phyloP scores from a whole-genome alignment of 2,888 invertebrate species.

The Gerris lacustris region DNA sequence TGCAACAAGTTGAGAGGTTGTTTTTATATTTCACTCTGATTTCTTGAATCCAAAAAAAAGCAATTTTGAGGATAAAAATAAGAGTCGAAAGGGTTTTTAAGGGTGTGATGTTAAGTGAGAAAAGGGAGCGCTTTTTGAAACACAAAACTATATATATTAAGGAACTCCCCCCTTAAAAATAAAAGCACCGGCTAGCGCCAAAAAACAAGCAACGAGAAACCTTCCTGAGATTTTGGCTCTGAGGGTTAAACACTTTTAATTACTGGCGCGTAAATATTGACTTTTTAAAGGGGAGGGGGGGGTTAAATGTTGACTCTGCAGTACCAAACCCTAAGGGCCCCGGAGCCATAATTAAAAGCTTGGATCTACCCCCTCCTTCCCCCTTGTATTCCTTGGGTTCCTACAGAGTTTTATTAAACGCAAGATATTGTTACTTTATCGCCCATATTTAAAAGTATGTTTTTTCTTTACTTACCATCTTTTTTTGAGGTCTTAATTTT shows the following conservation, averaged over 20 bases:
- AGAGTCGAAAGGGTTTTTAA: no score
- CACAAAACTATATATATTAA: no score
- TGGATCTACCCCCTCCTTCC: background rate
- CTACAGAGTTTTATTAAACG: background rate
- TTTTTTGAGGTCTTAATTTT: no score
- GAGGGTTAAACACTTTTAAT: conserved; percentile 3
- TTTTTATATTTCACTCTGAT: no score
- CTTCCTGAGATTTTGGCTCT: background rate
- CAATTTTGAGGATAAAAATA: no score
- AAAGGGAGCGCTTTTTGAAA: no score
- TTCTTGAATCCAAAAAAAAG: no score
- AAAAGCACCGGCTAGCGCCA: background rate
- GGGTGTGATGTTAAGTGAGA: no score
- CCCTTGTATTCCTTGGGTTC: background rate
- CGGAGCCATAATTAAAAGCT: background rate
- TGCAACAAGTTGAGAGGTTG: no score
- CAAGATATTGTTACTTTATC: background rate
- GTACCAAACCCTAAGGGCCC: background rate
- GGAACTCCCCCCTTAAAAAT: no score
- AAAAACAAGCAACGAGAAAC: background rate
- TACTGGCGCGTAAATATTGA: conserved; percentile 5
- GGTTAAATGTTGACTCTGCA: conserved; percentile 3
- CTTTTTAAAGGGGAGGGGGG: background rate
- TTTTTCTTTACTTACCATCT: background rate
- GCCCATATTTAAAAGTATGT: background rate